Evolutionary conservation across 1,140 invertebrate genomes (phyloP).

Genomic region (Brachionus angularis): DNA sequence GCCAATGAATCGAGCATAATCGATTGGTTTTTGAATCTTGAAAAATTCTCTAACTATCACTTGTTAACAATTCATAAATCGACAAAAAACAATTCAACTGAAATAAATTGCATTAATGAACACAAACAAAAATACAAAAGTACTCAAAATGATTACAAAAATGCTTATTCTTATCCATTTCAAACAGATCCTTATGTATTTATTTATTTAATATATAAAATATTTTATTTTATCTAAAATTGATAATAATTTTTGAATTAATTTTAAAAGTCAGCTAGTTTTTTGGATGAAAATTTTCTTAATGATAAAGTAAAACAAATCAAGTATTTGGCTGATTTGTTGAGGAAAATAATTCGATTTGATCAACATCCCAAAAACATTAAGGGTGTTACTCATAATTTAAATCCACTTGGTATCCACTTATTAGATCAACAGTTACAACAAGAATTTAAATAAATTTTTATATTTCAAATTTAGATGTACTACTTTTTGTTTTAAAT

Average conservation of each 20-base stretch:
- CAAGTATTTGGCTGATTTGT: slow-evolving; percentile 30
- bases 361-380: not conserved
- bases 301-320: not conserved
- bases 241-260: not conserved
- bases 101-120: too few species aligned
- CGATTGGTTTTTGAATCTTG: not conserved
- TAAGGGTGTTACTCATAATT: not conserved
- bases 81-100: not conserved
- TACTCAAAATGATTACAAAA: too few species aligned
- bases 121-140: too few species aligned
- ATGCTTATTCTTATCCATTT: too few species aligned
- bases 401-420: slow-evolving; percentile 29
- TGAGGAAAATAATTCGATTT: slow-evolving; percentile 7
- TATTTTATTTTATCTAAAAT: not conserved
- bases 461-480: too few species aligned
- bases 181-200: slow-evolving; percentile 10
- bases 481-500: too few species aligned
- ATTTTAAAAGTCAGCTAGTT: slow-evolving; percentile 2
- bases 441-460: slow-evolving; percentile 2
- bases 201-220: not conserved
- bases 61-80: not conserved
- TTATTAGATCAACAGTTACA: slow-evolving; percentile 1
- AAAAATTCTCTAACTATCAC: not conserved
- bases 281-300: slow-evolving; percentile 26
- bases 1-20: not conserved